Evolutionary conservation across 2,797 vertebrate species (phyloP), one percentile per base, ranked within the genome.

Genomic region (Meriones psammophilus): DNA sequence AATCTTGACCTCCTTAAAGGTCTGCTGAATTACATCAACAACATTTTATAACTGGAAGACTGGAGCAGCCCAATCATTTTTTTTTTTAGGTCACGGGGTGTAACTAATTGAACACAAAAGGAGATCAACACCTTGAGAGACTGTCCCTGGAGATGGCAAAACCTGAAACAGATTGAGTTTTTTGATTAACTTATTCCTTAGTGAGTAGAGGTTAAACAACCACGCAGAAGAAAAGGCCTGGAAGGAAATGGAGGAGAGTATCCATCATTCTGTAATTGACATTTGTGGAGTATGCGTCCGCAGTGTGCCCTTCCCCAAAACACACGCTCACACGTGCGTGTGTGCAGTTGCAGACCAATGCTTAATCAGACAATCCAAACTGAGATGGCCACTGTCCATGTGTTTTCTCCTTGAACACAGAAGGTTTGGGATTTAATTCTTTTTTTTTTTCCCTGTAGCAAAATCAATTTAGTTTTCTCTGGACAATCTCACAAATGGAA

Each of bases 71-170:
- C 94, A 96, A 81, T 97, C 87, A 93, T 60, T 89, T 74, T 95
- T 97, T 97, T 39, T 95, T 97, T 94, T 94, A 79, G 95, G 93
- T 96, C 64, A 92, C 54, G 58, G 68, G 39, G 42, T 96, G 1
- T 96, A 96, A 64, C 95, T 98, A 97, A 95, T 81, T 97, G 85
- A 96, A 97, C 94, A 94, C 73, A 92, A 89, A 95, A 92, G 97
- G 93, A 97, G 89, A 87, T 74, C 42, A 74, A 84, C 60, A 89
- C 95, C 78, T 97, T 62, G 73, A 95, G 89, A 80, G 36, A 97
- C 77, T 33, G 46, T 93, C 95, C 94, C 90, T 71, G 50, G 73
- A 94, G 88, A 97, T 96, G 73, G 81, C 42, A 95, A 71, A 3
- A 87, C 73, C 91, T 92, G 91, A 77, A 95, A 93, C 69, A 95